Evolutionary conservation across 1,140 invertebrate species (phyloP).

Genomic region (Ostrea denselamellosa): DNA sequence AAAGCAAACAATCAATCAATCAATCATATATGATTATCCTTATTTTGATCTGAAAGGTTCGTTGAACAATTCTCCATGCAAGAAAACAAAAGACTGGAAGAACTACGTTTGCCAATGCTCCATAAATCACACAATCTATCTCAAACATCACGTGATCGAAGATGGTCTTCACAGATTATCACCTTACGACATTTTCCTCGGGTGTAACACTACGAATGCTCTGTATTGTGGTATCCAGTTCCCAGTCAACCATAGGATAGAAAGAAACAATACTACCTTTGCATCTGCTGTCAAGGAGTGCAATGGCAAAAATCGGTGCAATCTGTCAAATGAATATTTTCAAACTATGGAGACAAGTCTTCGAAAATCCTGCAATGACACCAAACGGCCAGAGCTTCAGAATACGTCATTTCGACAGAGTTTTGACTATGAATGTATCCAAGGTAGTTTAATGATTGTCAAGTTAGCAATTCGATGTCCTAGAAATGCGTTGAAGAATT

Average conservation of each 20-base stretch:
- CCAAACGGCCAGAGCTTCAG: neutral
- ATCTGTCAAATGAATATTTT: neutral
- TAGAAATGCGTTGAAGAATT: neutral
- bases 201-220: neutral
- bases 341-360: neutral
- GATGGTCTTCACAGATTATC: neutral
- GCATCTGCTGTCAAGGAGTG: neutral
- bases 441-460: neutral
- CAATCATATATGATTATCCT: neutral
- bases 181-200: neutral
- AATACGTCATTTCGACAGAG: neutral
- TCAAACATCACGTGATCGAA: neutral
- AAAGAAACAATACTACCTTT: neutral
- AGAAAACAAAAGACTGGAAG: neutral
- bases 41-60: neutral
- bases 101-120: neutral
- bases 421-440: constrained; percentile 6
- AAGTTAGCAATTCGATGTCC: neutral
- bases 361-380: neutral
- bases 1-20: neutral
- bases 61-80: neutral
- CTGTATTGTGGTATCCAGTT: neutral
- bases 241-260: neutral
- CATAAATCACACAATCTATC: constrained; percentile 14
- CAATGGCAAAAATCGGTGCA: neutral